These are phyloP conservation scores for Yponomeuta sedellus DNA, from an alignment of 2,888 invertebrate genomes.

Conservation along the genomic window DNA sequence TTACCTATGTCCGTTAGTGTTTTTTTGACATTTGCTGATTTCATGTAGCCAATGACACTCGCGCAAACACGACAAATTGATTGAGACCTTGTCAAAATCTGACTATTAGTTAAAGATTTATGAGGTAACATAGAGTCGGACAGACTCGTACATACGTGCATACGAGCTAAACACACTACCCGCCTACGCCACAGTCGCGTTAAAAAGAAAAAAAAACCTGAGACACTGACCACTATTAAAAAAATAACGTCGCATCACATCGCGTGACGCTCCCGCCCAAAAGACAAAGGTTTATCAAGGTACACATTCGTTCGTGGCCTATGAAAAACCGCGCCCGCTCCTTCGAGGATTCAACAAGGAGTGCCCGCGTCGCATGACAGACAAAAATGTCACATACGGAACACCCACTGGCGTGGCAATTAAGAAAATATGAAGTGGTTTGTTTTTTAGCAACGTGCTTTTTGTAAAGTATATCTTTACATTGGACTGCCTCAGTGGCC, in stretches of 20 bases:
- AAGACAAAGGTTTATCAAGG: conserved; percentile 63
- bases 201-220: background rate
- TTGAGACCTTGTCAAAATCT: too few species aligned
- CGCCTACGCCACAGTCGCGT: too few species aligned
- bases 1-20: too few species aligned
- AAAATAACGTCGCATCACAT: conserved; percentile 34
- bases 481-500: too few species aligned
- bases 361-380: conserved; percentile 49
- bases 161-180: background rate
- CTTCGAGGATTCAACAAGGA: conserved; percentile 64
- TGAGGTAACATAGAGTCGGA: too few species aligned
- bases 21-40: too few species aligned
- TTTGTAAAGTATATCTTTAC: background rate
- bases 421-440: conserved; percentile 16
- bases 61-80: too few species aligned
- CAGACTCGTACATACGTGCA: background rate
- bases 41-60: too few species aligned
- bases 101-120: too few species aligned
- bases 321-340: conserved; percentile 68
- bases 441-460: background rate
- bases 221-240: background rate
- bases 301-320: conserved; percentile 34
- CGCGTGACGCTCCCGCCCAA: conserved; percentile 68
- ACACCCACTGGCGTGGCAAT: conserved; percentile 3
- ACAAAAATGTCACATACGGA: conserved; percentile 11